Evolutionary conservation across 2,888 invertebrate species (phyloP).

Genomic region (Pemphredon lugubris): DNA sequence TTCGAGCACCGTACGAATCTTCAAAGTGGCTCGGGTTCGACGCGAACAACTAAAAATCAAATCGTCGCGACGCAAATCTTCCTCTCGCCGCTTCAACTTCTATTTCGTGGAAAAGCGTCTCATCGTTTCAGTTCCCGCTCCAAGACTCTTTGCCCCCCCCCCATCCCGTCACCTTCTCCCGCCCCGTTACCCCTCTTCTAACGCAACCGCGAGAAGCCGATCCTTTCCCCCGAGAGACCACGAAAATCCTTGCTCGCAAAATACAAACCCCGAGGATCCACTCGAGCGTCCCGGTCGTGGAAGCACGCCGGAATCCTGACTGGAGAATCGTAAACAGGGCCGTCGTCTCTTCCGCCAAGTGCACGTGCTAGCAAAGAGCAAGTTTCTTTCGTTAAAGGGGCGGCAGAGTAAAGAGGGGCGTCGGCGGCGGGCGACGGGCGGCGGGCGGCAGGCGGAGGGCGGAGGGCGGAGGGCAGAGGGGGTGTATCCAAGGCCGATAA

Average conservation of each 20-base stretch:
- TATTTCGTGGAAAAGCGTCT: too few species aligned
- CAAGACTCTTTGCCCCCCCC: background rate
- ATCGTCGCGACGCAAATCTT: too few species aligned
- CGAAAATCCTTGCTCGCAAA: conserved; percentile 46
- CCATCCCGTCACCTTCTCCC: background rate
- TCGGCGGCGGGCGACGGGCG: too few species aligned
- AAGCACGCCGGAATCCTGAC: conserved; percentile 41
- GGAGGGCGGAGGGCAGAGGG: conserved; percentile 13
- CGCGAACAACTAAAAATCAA: too few species aligned
- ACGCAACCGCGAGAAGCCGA: too few species aligned
- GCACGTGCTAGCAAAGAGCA: conserved; percentile 58
- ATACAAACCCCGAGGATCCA: conserved; percentile 31
- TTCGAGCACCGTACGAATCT: too few species aligned
- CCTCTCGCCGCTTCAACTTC: too few species aligned
- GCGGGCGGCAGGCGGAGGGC: background rate
- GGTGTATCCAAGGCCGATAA: conserved; percentile 75
- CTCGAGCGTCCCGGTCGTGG: conserved; percentile 50
- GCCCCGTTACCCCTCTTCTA: too few species aligned
- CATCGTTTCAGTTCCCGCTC: too few species aligned
- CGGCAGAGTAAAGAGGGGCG: conserved; percentile 14
- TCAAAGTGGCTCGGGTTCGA: too few species aligned
- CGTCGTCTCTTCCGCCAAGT: conserved; percentile 28
- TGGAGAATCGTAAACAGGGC: conserved; percentile 51
- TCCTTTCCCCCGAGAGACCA: conserved; percentile 41
- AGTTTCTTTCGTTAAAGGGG: conserved; percentile 64